Conservation (phyloP, 2,797 vertebrate species). For the Crypturellus tataupa region DNA sequence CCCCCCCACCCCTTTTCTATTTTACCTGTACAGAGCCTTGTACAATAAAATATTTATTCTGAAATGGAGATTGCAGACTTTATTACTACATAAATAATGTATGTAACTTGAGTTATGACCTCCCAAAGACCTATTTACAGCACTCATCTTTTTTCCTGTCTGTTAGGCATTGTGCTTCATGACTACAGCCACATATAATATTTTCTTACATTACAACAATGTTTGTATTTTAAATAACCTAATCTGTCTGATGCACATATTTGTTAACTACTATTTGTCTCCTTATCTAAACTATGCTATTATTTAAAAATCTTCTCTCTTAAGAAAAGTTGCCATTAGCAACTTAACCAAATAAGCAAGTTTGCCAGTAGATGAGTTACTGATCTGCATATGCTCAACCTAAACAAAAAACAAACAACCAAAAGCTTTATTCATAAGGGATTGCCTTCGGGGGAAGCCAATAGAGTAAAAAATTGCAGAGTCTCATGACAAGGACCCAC, state of each 20-base stretch:
- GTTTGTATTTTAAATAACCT: neutral
- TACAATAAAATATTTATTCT: slow-evolving; percentile 62
- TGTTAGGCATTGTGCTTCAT: neutral
- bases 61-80: slow-evolving; percentile 35
- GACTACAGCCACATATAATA: neutral
- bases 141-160: neutral
- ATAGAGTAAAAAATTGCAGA: neutral
- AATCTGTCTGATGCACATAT: neutral
- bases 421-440: neutral
- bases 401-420: neutral
- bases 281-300: neutral
- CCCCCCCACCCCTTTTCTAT: rapidly evolving
- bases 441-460: neutral
- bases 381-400: neutral
- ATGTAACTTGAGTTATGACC: slow-evolving; percentile 30
- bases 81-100: slow-evolving; percentile 47
- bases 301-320: neutral
- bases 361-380: neutral
- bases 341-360: neutral
- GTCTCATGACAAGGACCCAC: neutral
- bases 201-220: neutral
- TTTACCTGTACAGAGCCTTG: neutral
- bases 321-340: neutral
- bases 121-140: slow-evolving; percentile 20
- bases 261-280: neutral